phyloP scores from a whole-genome alignment of 2,797 vertebrate genomes.

The Sus cebifrons region DNA sequence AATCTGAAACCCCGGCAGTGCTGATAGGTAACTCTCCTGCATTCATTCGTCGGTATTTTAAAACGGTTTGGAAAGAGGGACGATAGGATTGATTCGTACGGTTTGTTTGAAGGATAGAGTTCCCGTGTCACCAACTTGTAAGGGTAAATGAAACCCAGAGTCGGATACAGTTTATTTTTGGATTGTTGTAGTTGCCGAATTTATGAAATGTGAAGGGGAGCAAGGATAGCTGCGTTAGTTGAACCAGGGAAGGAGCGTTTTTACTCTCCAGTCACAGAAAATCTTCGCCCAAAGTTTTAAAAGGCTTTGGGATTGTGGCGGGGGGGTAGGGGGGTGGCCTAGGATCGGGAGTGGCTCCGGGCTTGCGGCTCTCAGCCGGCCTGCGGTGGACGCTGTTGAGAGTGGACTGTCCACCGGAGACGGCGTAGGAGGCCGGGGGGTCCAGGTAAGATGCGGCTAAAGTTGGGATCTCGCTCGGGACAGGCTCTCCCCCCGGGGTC shows the following conservation, averaged over 20 bases:
- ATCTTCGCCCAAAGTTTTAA: constrained; percentile 63
- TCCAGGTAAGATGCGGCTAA: constrained; percentile 67
- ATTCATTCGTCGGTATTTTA: neutral
- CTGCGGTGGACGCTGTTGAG: neutral
- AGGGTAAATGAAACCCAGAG: neutral
- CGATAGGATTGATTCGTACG: neutral
- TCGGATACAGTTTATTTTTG: neutral
- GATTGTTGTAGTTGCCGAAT: neutral
- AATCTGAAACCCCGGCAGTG: constrained; percentile 83
- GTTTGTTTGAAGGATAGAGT: constrained; percentile 28
- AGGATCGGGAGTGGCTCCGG: neutral
- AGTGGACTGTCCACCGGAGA: neutral
- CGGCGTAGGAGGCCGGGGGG: constrained; percentile 30
- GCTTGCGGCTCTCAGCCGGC: neutral
- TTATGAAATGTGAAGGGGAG: constrained; percentile 76
- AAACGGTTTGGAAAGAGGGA: neutral
- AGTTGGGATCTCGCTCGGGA: neutral
- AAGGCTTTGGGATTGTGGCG: neutral
- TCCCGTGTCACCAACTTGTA: neutral
- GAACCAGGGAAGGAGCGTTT: constrained; percentile 69
- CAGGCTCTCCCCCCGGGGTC: neutral
- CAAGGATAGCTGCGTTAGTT: constrained; percentile 55
- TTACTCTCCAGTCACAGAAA: constrained; percentile 79
- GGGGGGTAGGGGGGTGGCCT: neutral
- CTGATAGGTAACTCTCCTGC: constrained; percentile 77